Base-by-base conservation (phyloP, 2,797 vertebrate genomes). In the Oreochromis mossambicus region DNA sequence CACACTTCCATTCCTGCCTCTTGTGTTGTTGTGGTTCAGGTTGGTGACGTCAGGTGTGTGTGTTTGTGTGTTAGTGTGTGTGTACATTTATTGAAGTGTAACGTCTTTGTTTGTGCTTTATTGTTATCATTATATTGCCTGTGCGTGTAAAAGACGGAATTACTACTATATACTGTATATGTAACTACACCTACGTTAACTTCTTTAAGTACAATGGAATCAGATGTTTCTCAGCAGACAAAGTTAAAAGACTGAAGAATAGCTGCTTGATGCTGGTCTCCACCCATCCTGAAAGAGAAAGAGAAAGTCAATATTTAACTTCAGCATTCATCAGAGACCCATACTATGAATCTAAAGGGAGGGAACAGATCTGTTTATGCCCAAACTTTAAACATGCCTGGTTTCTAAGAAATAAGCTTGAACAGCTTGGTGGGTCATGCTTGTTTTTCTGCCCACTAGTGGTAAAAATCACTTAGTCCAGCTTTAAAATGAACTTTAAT, bases 31-130 rank as follows among this genome's bases (percentile, higher is more conserved):
- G 89, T 93, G 87, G 86, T 91, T 89, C 84, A 77, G 15, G 43
- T 79, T 79, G 75, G 17, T 95, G 92, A 96, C 91, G 93, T 96
- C 94, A 94, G 15, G 63, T 77, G 2, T 77, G 58, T 81, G 77
- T 79, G 66, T 38, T 9, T 38, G 68, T 55, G 73, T 77, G 76
- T 52, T 41, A 32, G 26, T 78, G 77, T 21, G 15, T 73, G 43
- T 75, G 70, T 13, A 32, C 68, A 36, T 48, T 34, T 48, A 24
- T 8, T 46, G 6, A 0, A 13, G 50, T 78, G 55, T 87, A 83
- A 88, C 68, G 0, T 91, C 56, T 88, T 78, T 41, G 68, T 82
- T 51, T 75, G 19, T 61, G 21, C 56, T 21, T 13, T 15, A 21
- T n/a, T 54, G 43, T 75, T n/a, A 14, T 34, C 26, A 0, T 50